These are phyloP conservation scores for Agrochola lychnidis DNA, from an alignment of 2,888 invertebrate species.

Conservation along the genomic window DNA sequence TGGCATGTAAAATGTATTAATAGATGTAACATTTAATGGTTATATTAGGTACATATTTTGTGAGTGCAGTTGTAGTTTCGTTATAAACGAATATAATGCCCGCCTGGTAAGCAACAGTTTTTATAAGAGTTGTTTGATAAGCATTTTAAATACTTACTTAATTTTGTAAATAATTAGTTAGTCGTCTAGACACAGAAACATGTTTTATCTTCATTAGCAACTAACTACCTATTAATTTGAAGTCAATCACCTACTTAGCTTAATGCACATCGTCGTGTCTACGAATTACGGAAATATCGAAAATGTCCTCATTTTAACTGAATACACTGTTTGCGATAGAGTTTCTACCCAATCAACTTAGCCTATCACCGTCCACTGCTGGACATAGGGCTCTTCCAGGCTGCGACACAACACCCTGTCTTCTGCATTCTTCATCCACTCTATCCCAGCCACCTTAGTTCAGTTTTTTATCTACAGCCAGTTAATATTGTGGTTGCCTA, in stretches of 20 bases:
- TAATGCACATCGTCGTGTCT: not conserved
- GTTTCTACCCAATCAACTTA: not conserved
- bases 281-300: not conserved
- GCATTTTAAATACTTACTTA: constrained; percentile 1
- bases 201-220: constrained; percentile 6
- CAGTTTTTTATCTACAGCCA: not conserved
- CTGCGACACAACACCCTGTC: not conserved
- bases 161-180: constrained; percentile 5
- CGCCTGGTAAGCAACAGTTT: not conserved
- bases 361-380: not conserved
- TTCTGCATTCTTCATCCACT: not conserved
- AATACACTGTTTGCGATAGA: not conserved
- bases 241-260: not conserved
- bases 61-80: not conserved
- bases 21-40: not conserved
- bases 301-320: not conserved
- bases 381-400: not conserved
- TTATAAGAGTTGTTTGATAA: not conserved
- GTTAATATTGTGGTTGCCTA: not conserved
- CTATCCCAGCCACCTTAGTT: not conserved
- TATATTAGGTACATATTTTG: not conserved
- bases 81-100: not conserved
- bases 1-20: not conserved
- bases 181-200: not conserved
- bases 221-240: not conserved